phyloP scores from a whole-genome alignment of 2,113 vertebrate species.

The Oreotragus oreotragus region DNA sequence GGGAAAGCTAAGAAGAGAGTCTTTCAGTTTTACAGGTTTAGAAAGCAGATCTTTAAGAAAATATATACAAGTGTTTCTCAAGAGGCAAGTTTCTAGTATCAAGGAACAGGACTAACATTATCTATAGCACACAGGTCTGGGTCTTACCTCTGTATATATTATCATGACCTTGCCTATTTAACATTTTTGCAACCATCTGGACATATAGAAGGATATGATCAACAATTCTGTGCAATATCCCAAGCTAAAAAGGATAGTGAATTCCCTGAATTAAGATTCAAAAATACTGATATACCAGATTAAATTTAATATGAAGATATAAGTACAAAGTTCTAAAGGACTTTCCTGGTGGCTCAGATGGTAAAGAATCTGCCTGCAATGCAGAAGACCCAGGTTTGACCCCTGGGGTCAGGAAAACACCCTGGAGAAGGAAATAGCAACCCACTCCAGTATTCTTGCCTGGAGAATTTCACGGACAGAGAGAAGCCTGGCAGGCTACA shows the following conservation, averaged over 20 bases:
- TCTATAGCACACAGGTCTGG: not conserved
- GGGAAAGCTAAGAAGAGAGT: not conserved
- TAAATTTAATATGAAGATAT: not conserved
- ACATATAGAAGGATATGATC: not conserved
- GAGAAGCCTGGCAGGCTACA: not conserved
- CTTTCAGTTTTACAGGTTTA: not conserved
- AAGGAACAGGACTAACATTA: not conserved
- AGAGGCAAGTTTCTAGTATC: not conserved
- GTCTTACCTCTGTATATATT: not conserved
- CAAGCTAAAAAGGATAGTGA: not conserved
- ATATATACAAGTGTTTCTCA: not conserved
- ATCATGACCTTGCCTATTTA: not conserved
- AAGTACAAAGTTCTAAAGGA: not conserved
- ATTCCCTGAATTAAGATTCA: not conserved
- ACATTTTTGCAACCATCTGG: not conserved
- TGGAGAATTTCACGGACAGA: not conserved
- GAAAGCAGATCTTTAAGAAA: not conserved
- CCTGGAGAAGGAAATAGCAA: not conserved
- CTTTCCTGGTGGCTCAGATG: not conserved
- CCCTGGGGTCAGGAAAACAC: not conserved
- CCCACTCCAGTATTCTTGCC: not conserved
- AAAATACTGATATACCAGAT: not conserved
- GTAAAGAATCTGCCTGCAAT: not conserved
- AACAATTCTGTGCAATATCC: not conserved
- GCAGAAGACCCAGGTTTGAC: not conserved